Base-by-base conservation (phyloP, 2,113 vertebrate genomes). In the Tichodroma muraria region DNA sequence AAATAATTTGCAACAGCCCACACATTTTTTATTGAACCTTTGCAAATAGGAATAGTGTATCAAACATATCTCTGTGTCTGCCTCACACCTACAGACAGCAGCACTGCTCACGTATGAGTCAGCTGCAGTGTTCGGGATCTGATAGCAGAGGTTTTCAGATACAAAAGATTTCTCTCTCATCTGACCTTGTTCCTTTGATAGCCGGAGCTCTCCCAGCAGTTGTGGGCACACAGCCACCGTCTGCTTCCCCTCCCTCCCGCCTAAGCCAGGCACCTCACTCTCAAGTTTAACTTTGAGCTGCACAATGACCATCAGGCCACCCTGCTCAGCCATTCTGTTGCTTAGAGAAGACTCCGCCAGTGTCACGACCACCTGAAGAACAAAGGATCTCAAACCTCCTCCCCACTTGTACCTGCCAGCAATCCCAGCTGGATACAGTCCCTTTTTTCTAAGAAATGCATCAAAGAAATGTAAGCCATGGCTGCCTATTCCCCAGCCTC, bases 1-100 rank as follows among this genome's bases (percentile, higher is more conserved):
- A 97, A 98, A 98, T 96, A 95, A 98, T 98, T 98, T 95, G 92
- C 95, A 96, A 78, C 91, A 89, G 76, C 85, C 87, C 92, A 96
- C 89, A 53, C 90, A 37, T 96, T 95, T 97, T 93, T 96, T 95
- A 96, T 89, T 97, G 97, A 97, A 97, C 94, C 93, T 97, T 97
- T 95, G 93, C 93, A 93, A 95, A 96, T 80, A 86, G 88, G 96
- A 94, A 93, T 91, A 50, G 53, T 66, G 90, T 93, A 82, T 78
- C 94, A 88, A 80, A 85, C 53, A 60, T 19, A 38, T 78, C 80
- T 94, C 21, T 68, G 54, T 6, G 91, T 96, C 94, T 90, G 81
- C 93, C 94, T 94, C 85, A 92, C 94, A 94, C 92, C 95, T 91
- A 85, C 93, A 69, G 21, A 6, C 4, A 83, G 85, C 85, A 92